Evolutionary conservation across 2,888 invertebrate species (phyloP), one percentile per base, ranked within the genome.

Genomic region (Empis stercorea): DNA sequence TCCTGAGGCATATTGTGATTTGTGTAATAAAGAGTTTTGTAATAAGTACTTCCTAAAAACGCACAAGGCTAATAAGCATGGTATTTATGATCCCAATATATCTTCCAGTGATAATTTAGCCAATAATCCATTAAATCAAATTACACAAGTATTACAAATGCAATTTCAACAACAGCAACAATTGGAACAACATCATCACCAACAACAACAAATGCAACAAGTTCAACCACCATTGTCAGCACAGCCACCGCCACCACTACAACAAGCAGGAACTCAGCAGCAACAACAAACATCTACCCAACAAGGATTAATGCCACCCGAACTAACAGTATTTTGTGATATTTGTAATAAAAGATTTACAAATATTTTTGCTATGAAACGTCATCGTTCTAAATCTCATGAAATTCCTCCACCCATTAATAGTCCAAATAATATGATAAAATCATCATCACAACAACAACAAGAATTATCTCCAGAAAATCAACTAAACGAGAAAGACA

Each of bases 21-120:
- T 95, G 50, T 97, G 97, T 76, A 93, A 95, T 73, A 93, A 95
- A 66, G 96, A 96, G 72, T 97, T 97, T 71, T 96, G 96, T 73
- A 95, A 96, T 74, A 95, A 95, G 66, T 95, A 96, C 72, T 96
- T 95, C 70, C 75, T 97, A 23, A 95, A 96, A 71, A 96, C 96
- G 49, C 96, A 97, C 73, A 92, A 93, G 68, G 93, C 95, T 30
- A 95, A 95, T 69, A 95, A 94, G 63, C 96, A 97, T 68, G 94
- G 94, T 27, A 92, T 96, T 55, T 91, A 89, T 63, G 80, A 80
- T 49, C 68, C 70, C 1, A 60, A 55, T 2, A 57, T 57, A 32
- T 54, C 57, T 3, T 58, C 61, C 13, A 46, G 54, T 41, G 60
- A 60, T n/a, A 54, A 55, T 34, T 52, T 54, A 17, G 43, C 56